These are phyloP conservation scores for Anableps anableps DNA, from an alignment of 2,797 vertebrate species.

Conservation along the genomic window DNA sequence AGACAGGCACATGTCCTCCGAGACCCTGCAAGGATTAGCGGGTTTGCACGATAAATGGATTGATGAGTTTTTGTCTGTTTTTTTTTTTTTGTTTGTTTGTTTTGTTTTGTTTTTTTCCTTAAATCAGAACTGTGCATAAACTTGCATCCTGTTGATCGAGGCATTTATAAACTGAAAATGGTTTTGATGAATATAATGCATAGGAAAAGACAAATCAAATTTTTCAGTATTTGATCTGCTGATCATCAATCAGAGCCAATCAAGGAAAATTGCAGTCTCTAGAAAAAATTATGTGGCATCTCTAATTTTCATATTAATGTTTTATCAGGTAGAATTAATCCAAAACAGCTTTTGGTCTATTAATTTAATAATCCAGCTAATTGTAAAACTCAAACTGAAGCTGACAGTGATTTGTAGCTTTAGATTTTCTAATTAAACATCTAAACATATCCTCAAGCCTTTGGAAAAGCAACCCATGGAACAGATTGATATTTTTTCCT, in stretches of 20 bases:
- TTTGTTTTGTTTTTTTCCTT: background rate
- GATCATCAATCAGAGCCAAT: background rate
- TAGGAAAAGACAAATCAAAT: background rate
- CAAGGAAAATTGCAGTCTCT: background rate
- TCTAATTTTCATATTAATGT: conserved; percentile 31
- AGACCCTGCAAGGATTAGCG: background rate
- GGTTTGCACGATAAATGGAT: background rate
- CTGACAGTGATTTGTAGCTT: conserved; percentile 7
- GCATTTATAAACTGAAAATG: background rate
- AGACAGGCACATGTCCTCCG: background rate
- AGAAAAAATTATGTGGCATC: background rate
- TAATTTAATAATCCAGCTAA: conserved; percentile 46
- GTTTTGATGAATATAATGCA: background rate
- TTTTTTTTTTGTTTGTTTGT: background rate
- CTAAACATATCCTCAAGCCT: conserved; percentile 4
- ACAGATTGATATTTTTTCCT: conserved; percentile 26
- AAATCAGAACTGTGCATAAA: background rate
- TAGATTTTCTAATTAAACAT: conserved; percentile 20
- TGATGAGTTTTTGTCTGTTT: background rate
- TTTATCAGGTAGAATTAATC: conserved; percentile 40
- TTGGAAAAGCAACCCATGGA: conserved; percentile 19
- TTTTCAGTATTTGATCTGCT: background rate
- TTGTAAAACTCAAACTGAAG: conserved; percentile 25
- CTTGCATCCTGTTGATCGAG: background rate
- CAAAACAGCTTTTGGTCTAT: conserved; percentile 39